Evolutionary conservation across 2,888 invertebrate genomes (phyloP), one percentile per base, ranked within the genome.

Genomic region (Aquatica leii): DNA sequence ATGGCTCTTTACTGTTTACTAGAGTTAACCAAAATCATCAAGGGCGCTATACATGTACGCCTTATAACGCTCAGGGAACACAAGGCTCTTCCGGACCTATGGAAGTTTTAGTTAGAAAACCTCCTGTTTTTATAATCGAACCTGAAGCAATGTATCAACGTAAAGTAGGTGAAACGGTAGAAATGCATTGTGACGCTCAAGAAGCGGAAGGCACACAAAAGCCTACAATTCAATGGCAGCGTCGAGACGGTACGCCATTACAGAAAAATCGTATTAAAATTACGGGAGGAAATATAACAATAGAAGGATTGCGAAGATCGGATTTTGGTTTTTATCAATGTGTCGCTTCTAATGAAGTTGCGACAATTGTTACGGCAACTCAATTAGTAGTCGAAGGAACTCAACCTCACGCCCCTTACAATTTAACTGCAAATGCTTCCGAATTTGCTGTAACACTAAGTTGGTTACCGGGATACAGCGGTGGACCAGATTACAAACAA

Each of bases 251-350:
- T 14, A 86, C 89, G 58, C 89, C 92, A 67, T 85, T 95, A 75
- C 94, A 94, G 78, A 90, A 92, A 76, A 91, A 87, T 78, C 87
- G 95, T 6, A 90, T 90, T 40, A 90, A 92, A 74, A 86, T 91
- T 59, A 84, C 88, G 61, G 93, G 92, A 50, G 97, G 97, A 6
- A 97, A 97, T 84, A 88, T 97, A 75, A 96, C 96, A 69, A 93
- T 97, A 70, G 93, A 93, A 76, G 90, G 91, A 74, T 85, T 97
- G 73, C 86, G 92, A 8, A 87, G 95, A 48, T 90, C 92, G 67
- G 97, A 97, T 84, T 95, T 97, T 81, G 97, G 97, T 49, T 92
- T 91, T 79, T 98, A 97, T 82, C 96, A 98, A 83, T 98, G 98
- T 83, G 92, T 97, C 72, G 96, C 95, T 18, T 90, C 92, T 67